These are phyloP conservation scores for Semnornis frantzii DNA, from an alignment of 2,113 vertebrate genomes.

Conservation along the genomic window DNA sequence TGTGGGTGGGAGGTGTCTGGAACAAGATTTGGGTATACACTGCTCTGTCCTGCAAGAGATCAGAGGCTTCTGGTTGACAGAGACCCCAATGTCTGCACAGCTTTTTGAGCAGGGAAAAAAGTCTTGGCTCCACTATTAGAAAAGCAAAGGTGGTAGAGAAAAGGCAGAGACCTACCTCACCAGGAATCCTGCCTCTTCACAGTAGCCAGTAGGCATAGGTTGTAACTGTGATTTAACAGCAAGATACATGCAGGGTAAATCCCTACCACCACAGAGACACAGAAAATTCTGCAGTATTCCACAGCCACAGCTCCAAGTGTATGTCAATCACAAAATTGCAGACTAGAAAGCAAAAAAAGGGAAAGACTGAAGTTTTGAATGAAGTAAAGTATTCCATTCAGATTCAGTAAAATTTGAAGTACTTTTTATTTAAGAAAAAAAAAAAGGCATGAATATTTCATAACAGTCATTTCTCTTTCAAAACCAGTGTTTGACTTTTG, in stretches of 20 bases:
- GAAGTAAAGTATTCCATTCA: slow-evolving; percentile 23
- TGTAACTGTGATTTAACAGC: neutral
- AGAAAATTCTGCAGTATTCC: neutral
- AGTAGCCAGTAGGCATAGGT: neutral
- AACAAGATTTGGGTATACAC: neutral
- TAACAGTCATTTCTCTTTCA: slow-evolving; percentile 1
- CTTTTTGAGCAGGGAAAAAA: neutral
- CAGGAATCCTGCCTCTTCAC: neutral
- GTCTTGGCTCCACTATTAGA: neutral
- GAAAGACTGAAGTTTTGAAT: neutral
- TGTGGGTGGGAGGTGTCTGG: neutral
- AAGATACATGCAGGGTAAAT: neutral
- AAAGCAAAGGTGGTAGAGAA: neutral
- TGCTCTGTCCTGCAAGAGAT: neutral
- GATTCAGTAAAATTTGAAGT: neutral
- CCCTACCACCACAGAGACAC: neutral
- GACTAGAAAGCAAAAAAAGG: neutral
- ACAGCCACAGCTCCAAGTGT: neutral
- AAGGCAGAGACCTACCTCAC: neutral
- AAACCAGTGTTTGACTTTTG: neutral
- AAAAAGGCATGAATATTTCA: neutral
- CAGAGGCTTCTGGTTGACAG: neutral
- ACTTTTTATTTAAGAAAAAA: neutral
- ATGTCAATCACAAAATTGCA: slow-evolving; percentile 7
- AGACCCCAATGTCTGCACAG: neutral